These are phyloP conservation scores for Heliconius nattereri DNA, from an alignment of 1,140 invertebrate species.

Conservation along the genomic window DNA sequence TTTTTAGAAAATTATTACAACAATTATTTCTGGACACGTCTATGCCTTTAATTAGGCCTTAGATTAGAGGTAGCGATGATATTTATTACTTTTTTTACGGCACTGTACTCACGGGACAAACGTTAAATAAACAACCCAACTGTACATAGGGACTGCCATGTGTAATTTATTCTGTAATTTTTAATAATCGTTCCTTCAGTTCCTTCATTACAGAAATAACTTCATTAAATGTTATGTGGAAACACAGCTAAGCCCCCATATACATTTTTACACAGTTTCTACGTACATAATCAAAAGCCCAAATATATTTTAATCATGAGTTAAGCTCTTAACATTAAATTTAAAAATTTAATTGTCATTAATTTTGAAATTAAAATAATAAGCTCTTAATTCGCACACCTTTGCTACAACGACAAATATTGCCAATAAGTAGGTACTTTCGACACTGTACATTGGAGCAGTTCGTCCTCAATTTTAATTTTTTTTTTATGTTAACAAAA, in stretches of 20 bases:
- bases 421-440: not conserved
- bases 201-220: not conserved
- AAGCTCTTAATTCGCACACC: slow-evolving; percentile 1
- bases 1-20: slow-evolving; percentile 57
- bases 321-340: not conserved
- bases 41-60: slow-evolving; percentile 53
- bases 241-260: not conserved
- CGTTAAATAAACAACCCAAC: not conserved
- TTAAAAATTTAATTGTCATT: not conserved
- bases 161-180: not conserved
- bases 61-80: slow-evolving; percentile 50
- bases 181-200: too few species aligned
- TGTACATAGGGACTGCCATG: not conserved
- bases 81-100: not conserved
- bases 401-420: not conserved
- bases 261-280: slow-evolving; percentile 2
- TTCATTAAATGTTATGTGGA: not conserved
- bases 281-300: slow-evolving; percentile 4
- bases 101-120: slow-evolving; percentile 1
- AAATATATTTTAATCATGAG: not conserved
- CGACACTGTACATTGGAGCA: slow-evolving; percentile 1
- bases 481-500: not conserved
- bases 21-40: slow-evolving; percentile 45
- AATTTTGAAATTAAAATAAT: not conserved
- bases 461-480: not conserved